Evolutionary conservation across 2,113 vertebrate species (phyloP).

Genomic region (Aptenodytes patagonicus): DNA sequence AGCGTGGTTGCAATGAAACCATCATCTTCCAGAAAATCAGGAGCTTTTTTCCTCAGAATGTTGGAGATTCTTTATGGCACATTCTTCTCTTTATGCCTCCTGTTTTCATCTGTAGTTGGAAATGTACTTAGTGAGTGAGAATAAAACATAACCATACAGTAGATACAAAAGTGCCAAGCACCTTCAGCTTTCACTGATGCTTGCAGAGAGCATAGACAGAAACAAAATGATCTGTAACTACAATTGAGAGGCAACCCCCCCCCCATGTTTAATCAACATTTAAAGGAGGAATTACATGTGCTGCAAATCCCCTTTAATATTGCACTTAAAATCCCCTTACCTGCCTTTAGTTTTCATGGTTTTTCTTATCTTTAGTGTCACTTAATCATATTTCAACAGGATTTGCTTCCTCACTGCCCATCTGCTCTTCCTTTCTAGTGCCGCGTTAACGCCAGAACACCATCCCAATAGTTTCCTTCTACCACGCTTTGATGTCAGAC

Average conservation of each 20-base stretch:
- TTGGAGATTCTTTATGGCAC: background rate
- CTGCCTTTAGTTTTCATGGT: background rate
- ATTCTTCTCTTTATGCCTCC: background rate
- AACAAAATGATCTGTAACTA: background rate
- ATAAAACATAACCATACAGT: background rate
- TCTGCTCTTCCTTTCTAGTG: slow-evolving; percentile 12
- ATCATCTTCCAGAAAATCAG: background rate
- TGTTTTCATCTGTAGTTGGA: background rate
- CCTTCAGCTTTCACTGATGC: background rate
- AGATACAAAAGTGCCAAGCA: background rate
- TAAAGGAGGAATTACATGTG: background rate
- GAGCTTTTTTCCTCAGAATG: background rate
- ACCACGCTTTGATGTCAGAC: background rate
- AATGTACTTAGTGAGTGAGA: background rate
- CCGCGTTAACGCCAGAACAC: background rate
- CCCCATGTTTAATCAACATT: background rate
- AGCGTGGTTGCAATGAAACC: background rate
- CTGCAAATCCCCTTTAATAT: background rate
- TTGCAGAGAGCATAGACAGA: background rate
- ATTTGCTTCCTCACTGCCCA: background rate
- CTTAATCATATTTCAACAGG: slow-evolving; percentile 18
- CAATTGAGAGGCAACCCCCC: background rate
- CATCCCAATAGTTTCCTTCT: background rate
- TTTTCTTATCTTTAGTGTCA: slow-evolving; percentile 1
- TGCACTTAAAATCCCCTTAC: slow-evolving; percentile 6